A percentile compares a stretch with the other conserved stretches of the same genome.
phyloP scores from a whole-genome alignment of 2,113 vertebrate species.

The Microtus ochrogaster region DNA sequence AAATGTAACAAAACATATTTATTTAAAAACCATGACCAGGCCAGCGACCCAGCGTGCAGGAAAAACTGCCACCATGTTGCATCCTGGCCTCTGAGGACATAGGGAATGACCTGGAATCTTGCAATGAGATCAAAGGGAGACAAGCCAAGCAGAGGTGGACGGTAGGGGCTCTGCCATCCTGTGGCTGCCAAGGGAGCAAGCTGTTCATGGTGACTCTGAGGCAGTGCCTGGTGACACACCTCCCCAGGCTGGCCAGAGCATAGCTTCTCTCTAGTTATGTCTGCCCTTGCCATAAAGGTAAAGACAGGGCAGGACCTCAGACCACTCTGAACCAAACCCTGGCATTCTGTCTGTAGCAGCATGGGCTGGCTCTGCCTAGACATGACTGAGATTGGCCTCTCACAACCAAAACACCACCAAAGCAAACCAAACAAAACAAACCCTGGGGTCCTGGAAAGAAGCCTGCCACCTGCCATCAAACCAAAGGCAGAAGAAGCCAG shows the following conservation, averaged over 20 bases:
- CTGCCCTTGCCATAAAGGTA: background rate
- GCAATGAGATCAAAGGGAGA: background rate
- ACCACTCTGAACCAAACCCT: background rate
- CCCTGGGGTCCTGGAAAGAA: background rate
- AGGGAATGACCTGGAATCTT: background rate
- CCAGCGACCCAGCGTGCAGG: too few species aligned
- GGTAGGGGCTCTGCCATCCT: background rate
- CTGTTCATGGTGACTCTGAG: too few species aligned
- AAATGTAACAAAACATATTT: slow-evolving; percentile 61
- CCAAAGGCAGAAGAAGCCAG: background rate
- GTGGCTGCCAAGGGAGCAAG: background rate
- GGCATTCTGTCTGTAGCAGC: too few species aligned
- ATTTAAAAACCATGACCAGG: background rate
- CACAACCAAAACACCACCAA: background rate
- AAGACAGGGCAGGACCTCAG: too few species aligned
- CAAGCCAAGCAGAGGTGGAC: background rate
- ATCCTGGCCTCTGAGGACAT: background rate
- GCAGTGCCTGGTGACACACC: background rate
- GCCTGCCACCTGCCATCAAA: background rate
- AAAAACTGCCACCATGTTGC: background rate
- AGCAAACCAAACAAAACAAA: background rate
- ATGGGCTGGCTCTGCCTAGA: background rate
- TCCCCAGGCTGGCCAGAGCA: background rate
- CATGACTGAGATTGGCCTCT: background rate
- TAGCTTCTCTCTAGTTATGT: background rate